Conservation (phyloP, 1,140 invertebrate genomes). For the Ruditapes philippinarum region DNA sequence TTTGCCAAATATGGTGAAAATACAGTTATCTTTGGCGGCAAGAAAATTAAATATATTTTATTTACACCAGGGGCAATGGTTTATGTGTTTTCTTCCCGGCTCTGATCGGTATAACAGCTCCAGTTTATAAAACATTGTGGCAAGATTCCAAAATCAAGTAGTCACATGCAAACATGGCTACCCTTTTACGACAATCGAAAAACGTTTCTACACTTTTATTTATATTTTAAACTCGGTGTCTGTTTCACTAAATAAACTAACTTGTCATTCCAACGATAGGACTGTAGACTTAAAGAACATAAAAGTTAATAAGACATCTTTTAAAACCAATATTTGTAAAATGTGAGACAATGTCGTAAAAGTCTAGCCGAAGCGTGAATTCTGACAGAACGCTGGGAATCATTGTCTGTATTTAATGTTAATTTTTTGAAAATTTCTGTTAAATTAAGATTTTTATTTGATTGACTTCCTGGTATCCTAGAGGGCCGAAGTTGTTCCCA, state of each 20-base stretch:
- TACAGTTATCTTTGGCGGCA: conserved; percentile 62
- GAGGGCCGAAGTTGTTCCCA: background rate
- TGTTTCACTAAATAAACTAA: conserved; percentile 23
- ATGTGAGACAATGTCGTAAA: conserved; percentile 37
- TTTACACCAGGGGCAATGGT: conserved; percentile 66
- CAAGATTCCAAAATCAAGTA: conserved; percentile 31
- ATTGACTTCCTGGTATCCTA: conserved; percentile 31
- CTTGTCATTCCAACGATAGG: background rate
- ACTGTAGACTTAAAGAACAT: conserved; percentile 2
- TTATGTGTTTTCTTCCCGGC: conserved; percentile 48
- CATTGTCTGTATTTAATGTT: conserved; percentile 21
- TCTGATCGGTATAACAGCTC: conserved; percentile 33
- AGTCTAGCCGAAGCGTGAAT: background rate
- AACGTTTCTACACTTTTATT: background rate
- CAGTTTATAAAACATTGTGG: background rate
- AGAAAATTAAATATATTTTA: conserved; percentile 71
- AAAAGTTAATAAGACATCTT: conserved; percentile 42
- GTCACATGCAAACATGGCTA: conserved; percentile 28
- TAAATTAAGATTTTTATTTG: background rate
- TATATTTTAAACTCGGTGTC: conserved; percentile 4
- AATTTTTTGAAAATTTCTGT: conserved; percentile 9
- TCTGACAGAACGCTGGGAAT: conserved; percentile 15
- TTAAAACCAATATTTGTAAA: background rate
- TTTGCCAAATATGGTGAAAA: conserved; percentile 70
- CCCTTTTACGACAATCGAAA: conserved; percentile 40